Evolutionary conservation across 2,888 invertebrate species (phyloP), one percentile per base, ranked within the genome.

Genomic region (Micoletzkya japonica): DNA sequence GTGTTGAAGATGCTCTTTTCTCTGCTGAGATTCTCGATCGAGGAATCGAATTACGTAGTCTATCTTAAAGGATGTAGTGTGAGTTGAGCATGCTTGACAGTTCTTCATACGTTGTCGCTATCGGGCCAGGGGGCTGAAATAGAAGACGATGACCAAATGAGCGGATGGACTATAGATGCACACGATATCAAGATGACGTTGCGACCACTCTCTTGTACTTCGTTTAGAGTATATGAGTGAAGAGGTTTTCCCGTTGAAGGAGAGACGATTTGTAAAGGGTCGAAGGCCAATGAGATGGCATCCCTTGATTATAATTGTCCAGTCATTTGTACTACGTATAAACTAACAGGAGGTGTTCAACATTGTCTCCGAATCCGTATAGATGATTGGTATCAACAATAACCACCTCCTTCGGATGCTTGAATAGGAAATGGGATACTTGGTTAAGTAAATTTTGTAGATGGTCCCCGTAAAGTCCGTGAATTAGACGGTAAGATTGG

Each of bases 341-440:
- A 54, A 44, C 24, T 52, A 34, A 36, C 26, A 30, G 54, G 44
- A 54, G 20, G 20, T 20, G 20, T 44, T 44, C 37, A 17, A 44
- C 37, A 36, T 66, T 54, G 28, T 50, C 34, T 20, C 67, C 14
- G 59, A 74, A 70, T 68, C 72, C 67, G 60, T 71, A 75, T 20
- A 73, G 30, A 39, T 76, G 76, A 28, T 76, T 76, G 30, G 75
- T 52, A 28, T 76, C 76, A n/a, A 76, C 32, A 36, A 76, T 54
- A 10, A 76, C 73, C 14, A 75, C 52, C 59, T 73, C 70, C 24
- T 30, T 26, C 20, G 59, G 59, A 49, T 70, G 70, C 7, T 37
- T 44, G 24, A 36, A 24, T 10, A 76, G 68, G 49, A 76, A 76
- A 4, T 49, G 39, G 20, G 57, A 36, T 3, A 75, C 57, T 44